phyloP scores from a whole-genome alignment of 2,797 vertebrate genomes.

The Chelon labrosus region DNA sequence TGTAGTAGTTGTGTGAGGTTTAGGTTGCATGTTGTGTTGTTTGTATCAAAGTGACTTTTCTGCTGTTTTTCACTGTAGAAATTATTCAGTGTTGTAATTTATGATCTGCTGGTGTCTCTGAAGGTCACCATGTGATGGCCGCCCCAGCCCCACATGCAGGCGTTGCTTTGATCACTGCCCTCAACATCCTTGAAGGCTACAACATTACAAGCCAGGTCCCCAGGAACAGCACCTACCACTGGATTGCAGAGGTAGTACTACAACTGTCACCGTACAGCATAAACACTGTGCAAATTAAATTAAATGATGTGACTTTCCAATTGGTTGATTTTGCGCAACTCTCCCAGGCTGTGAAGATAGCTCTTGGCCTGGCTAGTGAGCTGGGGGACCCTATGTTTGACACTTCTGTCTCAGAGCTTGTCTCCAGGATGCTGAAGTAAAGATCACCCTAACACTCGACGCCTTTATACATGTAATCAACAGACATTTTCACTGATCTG shows the following conservation, averaged over 20 bases:
- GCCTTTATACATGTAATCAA: background rate
- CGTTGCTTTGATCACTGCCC: conserved; percentile 92
- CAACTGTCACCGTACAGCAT: background rate
- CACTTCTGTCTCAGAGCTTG: conserved; percentile 84
- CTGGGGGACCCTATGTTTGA: conserved; percentile 93
- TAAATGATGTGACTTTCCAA: background rate
- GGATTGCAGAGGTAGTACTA: conserved; percentile 92
- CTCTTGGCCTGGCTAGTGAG: conserved; percentile 90
- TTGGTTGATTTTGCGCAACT: conserved; percentile 2
- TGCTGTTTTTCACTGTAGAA: background rate
- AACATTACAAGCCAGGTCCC: conserved; percentile 90
- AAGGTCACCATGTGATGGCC: conserved; percentile 93
- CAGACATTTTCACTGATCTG: background rate
- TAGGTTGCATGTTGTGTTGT: background rate
- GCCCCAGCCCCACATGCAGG: conserved; percentile 94
- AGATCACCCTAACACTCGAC: conserved; percentile 7
- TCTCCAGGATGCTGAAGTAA: conserved; percentile 93
- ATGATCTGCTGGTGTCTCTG: conserved; percentile 35
- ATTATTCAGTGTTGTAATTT: background rate
- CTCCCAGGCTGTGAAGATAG: conserved; percentile 92
- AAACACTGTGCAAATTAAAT: background rate
- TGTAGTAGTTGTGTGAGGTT: background rate
- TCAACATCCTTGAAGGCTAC: conserved; percentile 97
- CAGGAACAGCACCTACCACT: conserved; percentile 89
- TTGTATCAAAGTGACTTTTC: background rate